phyloP scores from a whole-genome alignment of 2,797 vertebrate species.

The Sebastes taczanowskii region DNA sequence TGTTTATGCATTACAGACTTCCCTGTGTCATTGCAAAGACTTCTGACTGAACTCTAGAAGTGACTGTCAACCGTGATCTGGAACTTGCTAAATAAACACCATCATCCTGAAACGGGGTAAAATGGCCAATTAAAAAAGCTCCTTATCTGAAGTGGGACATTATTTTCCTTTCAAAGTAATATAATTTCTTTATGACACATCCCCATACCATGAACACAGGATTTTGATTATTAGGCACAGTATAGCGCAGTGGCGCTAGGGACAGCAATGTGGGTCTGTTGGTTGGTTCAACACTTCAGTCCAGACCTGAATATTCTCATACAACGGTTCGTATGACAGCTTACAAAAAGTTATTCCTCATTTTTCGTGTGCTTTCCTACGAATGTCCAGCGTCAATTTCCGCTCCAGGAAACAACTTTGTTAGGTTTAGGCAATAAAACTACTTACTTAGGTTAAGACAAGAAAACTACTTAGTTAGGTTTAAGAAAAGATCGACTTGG shows the following conservation, averaged over 20 bases:
- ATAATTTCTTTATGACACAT: not conserved
- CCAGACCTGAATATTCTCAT: not conserved
- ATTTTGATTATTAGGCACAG: not conserved
- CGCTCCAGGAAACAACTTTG: too few species aligned
- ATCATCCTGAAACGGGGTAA: not conserved
- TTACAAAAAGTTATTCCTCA: too few species aligned
- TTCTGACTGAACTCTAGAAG: conserved; percentile 11
- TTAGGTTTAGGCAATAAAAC: too few species aligned
- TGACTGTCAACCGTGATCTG: conserved; percentile 11
- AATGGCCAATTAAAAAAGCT: conserved; percentile 13
- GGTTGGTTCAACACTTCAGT: not conserved
- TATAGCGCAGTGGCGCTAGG: not conserved
- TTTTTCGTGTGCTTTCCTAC: too few species aligned
- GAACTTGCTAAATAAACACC: conserved; percentile 2
- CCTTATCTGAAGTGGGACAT: not conserved
- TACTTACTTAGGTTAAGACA: too few species aligned
- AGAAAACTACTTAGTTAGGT: too few species aligned
- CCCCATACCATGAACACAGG: not conserved
- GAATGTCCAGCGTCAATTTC: too few species aligned
- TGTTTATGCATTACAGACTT: conserved; percentile 52
- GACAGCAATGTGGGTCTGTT: not conserved
- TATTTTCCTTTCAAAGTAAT: not conserved
- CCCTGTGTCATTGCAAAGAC: conserved; percentile 24
- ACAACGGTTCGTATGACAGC: too few species aligned
- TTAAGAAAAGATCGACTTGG: too few species aligned